Base-by-base conservation (phyloP, 2,797 vertebrate species). In the Bryconaethiops microstoma region DNA sequence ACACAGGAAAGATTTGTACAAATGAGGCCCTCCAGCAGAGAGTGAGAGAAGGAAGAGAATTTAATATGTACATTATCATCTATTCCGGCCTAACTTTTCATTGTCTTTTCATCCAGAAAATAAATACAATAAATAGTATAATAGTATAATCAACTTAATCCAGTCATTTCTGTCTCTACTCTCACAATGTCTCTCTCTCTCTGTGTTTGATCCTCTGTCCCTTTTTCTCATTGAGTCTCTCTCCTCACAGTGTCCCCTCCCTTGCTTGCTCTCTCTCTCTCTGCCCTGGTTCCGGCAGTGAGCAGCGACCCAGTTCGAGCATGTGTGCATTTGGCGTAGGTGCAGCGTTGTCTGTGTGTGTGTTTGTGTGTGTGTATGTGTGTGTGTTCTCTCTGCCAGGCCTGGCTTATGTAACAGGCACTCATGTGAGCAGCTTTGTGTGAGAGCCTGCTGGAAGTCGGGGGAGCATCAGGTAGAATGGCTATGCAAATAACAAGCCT, bases 371-470 rank as follows among this genome's bases (percentile, higher is more conserved):
- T 29, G 48, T 64, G 17, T 76, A 63, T 40, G 72, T 59, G 79
- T 65, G 57, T 29, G 48, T 64, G 17, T 76, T 62, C 62, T 54
- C 64, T 17, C 54, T 79, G 76, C 72, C 5, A 62, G 70, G 55
- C 67, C 76, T 72, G 75, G 75, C 87, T 94, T 93, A 93, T 90
- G 89, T 90, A 94, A 94, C 85, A 82, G 76, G 55, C 77, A 82
- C 87, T 92, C 92, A 92, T 88, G 92, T 90, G 89, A 91, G 89
- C 39, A 78, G 77, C 83, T 90, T 88, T 90, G 89, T 90, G 86
- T 83, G 86, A 82, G 86, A 82, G 78, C 76, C 78, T 83, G 78
- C 79, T 88, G 83, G 85, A 91, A 90, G 88, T 86, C 78, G 78
- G 69, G 84, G 86, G 76, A 84, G 86, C 78, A 84, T 90, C 91